phyloP scores from a whole-genome alignment of 2,888 invertebrate genomes.

The Stomorhina lunata region DNA sequence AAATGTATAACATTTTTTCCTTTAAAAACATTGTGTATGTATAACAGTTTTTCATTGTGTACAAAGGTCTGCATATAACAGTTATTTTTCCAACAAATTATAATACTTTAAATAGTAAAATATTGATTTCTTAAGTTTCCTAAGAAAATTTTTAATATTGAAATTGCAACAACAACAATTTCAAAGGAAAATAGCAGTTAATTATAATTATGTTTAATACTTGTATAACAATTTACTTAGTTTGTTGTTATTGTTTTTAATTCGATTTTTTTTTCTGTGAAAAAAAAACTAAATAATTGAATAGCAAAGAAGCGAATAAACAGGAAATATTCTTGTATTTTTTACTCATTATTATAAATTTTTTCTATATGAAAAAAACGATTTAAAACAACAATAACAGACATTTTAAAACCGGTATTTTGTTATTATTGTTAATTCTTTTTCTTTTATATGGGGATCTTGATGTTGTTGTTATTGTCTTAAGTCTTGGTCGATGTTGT shows the following conservation, averaged over 20 bases:
- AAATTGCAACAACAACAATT: background rate
- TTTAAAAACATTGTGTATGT: too few relatives aligned
- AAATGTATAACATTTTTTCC: too few relatives aligned
- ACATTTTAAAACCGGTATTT: slow-evolving; percentile 49
- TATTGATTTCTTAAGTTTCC: slow-evolving; percentile 1
- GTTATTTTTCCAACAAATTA: too few relatives aligned
- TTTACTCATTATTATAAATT: slow-evolving; percentile 14
- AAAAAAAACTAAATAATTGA: slow-evolving; percentile 19
- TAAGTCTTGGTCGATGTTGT: slow-evolving; percentile 31
- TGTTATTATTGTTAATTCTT: slow-evolving; percentile 48
- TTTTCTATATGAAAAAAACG: slow-evolving; percentile 18
- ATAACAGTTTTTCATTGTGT: too few relatives aligned
- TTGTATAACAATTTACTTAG: background rate
- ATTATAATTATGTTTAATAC: background rate
- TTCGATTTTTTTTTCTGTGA: slow-evolving; percentile 25
- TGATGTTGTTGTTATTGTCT: slow-evolving; percentile 11
- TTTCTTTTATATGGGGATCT: background rate
- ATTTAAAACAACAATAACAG: slow-evolving; percentile 22
- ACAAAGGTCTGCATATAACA: too few relatives aligned
- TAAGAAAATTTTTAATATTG: background rate
- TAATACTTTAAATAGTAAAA: too few relatives aligned
- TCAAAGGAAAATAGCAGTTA: background rate
- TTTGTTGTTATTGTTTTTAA: slow-evolving; percentile 4
- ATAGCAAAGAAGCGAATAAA: slow-evolving; percentile 26
- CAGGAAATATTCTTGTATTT: slow-evolving; percentile 57